Conservation (phyloP, 2,888 invertebrate genomes). For the Papilio gigon region DNA sequence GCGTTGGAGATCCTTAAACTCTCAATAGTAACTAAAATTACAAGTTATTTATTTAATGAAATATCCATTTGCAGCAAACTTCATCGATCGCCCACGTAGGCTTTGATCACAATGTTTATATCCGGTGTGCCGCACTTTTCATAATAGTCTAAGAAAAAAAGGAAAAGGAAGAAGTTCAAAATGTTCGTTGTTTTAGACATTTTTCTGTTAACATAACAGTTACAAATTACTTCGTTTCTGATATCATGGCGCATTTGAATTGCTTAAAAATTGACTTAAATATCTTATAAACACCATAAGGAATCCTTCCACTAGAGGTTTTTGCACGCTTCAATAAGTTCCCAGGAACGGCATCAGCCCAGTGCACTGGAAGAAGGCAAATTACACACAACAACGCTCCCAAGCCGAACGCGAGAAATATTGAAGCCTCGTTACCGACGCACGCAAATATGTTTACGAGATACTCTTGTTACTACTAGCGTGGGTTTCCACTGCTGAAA, state of each 20-base stretch:
- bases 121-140: too few relatives aligned
- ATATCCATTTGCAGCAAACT: too few relatives aligned
- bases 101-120: too few relatives aligned
- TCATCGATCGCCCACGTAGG: too few relatives aligned
- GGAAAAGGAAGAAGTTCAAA: too few relatives aligned
- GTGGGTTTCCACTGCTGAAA: neutral
- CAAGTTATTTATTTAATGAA: too few relatives aligned
- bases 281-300: neutral
- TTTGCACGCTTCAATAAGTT: neutral
- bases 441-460: conserved; percentile 12
- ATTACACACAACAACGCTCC: conserved; percentile 22
- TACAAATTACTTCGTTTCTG: too few relatives aligned
- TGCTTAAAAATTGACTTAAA: neutral
- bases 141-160: too few relatives aligned
- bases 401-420: conserved; percentile 15
- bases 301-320: neutral
- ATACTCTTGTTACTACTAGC: neutral
- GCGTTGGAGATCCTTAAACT: conserved; percentile 20
- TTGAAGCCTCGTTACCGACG: neutral
- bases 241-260: neutral
- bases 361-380: conserved; percentile 19
- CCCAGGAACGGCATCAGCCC: neutral
- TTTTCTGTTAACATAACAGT: too few relatives aligned
- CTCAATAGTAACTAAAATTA: too few relatives aligned
- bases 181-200: too few relatives aligned